A percentile compares a stretch with the other conserved stretches of the same genome.
These are phyloP conservation scores for Erebia epiphron DNA, from an alignment of 2,888 invertebrate genomes.

Conservation along the genomic window DNA sequence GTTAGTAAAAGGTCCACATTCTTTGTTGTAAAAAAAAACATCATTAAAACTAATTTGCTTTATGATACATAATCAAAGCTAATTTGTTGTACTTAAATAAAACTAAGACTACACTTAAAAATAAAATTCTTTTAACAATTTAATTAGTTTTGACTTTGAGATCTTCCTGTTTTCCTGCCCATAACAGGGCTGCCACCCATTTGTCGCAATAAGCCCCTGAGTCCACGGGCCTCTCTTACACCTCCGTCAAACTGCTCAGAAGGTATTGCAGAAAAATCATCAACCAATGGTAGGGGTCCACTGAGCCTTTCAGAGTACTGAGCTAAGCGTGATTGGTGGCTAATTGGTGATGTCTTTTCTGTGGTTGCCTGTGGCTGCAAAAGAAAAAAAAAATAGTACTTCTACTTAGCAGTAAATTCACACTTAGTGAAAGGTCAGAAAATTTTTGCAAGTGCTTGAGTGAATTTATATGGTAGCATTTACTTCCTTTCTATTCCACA, in stretches of 20 bases:
- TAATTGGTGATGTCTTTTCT: constrained; percentile 76
- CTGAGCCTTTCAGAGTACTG: constrained; percentile 82
- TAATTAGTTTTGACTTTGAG: constrained; percentile 75
- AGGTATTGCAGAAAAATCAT: constrained; percentile 95
- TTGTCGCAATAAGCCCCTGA: constrained; percentile 90
- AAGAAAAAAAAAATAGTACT: constrained; percentile 18
- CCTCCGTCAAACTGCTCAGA: constrained; percentile 87
- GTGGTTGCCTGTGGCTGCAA: constrained; percentile 46
- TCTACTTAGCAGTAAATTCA: not conserved
- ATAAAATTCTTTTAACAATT: not conserved
- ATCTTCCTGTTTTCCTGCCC: constrained; percentile 85
- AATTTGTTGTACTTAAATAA: too few relatives aligned
- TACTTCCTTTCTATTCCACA: too few relatives aligned
- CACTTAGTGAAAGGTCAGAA: too few relatives aligned
- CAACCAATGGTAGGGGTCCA: constrained; percentile 90
- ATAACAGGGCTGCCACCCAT: constrained; percentile 93
- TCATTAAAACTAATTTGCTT: too few relatives aligned
- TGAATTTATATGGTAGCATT: too few relatives aligned
- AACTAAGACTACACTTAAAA: not conserved
- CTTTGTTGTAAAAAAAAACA: too few relatives aligned
- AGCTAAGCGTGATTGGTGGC: constrained; percentile 85
- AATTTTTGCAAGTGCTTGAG: too few relatives aligned
- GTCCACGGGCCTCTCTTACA: constrained; percentile 87
- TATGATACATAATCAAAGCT: too few relatives aligned
- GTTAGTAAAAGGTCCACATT: too few relatives aligned